A percentile compares a stretch with the other conserved stretches of the same genome.
These are phyloP conservation scores for Pangasius mekongensis DNA, from an alignment of 2,797 vertebrate genomes.

Conservation along the genomic window DNA sequence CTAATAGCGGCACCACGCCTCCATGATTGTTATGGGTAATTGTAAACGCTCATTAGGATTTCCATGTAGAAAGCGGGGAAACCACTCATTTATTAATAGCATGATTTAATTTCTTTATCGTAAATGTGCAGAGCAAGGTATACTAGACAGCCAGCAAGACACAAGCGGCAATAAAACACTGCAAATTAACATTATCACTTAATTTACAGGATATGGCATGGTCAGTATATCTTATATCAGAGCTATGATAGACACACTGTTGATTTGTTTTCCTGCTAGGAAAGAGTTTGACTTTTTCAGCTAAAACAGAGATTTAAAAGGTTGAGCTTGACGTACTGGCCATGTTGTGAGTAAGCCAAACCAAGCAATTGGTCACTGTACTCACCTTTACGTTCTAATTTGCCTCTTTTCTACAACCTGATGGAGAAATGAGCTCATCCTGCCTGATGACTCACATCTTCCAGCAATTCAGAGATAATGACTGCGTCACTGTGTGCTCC, in stretches of 20 bases:
- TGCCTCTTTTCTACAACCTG: slow-evolving; percentile 16
- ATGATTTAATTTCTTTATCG: slow-evolving; percentile 38
- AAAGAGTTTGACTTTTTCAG: neutral
- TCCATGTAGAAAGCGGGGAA: slow-evolving; percentile 51
- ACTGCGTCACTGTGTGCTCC: slow-evolving; percentile 45
- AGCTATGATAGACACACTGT: neutral
- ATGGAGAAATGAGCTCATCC: slow-evolving; percentile 35
- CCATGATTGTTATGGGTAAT: slow-evolving; percentile 59
- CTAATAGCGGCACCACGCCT: slow-evolving; percentile 61
- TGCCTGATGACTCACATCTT: slow-evolving; percentile 57
- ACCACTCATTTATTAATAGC: slow-evolving; percentile 53
- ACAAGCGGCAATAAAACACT: neutral
- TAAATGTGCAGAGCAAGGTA: slow-evolving; percentile 29
- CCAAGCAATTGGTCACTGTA: neutral
- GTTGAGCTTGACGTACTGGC: too few species aligned
- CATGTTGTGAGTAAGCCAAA: neutral
- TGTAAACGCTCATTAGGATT: slow-evolving; percentile 57
- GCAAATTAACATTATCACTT: neutral
- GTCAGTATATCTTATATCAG: neutral
- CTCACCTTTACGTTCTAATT: slow-evolving; percentile 18
- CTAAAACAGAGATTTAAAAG: neutral
- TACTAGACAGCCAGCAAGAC: neutral
- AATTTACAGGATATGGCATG: neutral
- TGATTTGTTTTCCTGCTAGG: neutral
- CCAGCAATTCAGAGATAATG: slow-evolving; percentile 57